Percentiles rank a stretch among this genome's conserved stretches.
Evolutionary conservation across 1,140 invertebrate species (phyloP).

Genomic region (Trigoniulus corallinus): DNA sequence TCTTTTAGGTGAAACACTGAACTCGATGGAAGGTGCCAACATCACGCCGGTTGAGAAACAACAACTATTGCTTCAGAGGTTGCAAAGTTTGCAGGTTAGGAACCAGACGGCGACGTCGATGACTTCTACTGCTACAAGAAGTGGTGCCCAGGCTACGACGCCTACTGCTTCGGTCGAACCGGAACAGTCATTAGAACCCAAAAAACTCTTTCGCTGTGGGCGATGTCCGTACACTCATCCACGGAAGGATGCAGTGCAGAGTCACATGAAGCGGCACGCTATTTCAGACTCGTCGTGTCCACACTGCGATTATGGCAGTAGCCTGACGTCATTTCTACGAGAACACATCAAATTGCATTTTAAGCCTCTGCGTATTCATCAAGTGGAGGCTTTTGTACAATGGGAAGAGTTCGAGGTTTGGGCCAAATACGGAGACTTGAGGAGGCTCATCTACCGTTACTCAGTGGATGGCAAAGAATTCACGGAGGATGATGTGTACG

Average conservation of each 20-base stretch:
- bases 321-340: slow-evolving; percentile 53
- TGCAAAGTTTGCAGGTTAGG: background rate
- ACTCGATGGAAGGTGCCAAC: too few species aligned
- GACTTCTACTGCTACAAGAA: background rate
- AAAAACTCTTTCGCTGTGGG: slow-evolving; percentile 39
- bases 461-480: too few species aligned
- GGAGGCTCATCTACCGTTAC: background rate
- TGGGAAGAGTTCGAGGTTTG: slow-evolving; percentile 18
- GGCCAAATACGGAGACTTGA: background rate
- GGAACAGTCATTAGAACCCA: too few species aligned
- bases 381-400: slow-evolving; percentile 40
- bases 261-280: slow-evolving; percentile 53
- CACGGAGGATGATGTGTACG: too few species aligned
- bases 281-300: slow-evolving; percentile 45
- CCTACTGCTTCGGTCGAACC: background rate
- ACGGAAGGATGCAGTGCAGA: slow-evolving; percentile 50
- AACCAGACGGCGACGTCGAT: background rate
- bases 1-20: too few species aligned
- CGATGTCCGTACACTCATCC: slow-evolving; percentile 59
- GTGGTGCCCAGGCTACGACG: background rate
- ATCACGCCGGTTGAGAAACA: too few species aligned
- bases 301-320: slow-evolving; percentile 66
- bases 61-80: too few species aligned
- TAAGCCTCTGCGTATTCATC: slow-evolving; percentile 31
- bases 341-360: slow-evolving; percentile 69